A percentile compares a stretch with the other conserved stretches of the same genome.
Conservation (phyloP, 1,140 invertebrate genomes). For the Drusus annulatus region DNA sequence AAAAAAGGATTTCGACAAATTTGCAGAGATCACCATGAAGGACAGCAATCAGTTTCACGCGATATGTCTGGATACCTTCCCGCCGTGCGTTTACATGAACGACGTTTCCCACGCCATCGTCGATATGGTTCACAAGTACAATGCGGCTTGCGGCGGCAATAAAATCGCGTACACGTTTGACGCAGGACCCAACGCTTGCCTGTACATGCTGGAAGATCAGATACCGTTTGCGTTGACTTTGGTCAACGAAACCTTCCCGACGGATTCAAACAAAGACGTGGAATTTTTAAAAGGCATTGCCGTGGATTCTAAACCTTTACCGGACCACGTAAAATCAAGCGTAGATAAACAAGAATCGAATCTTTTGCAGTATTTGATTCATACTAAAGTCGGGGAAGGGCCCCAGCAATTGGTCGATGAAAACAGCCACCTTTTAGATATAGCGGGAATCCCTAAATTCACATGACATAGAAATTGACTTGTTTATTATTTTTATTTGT, state of each 20-base stretch:
- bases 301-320: constrained; percentile 60
- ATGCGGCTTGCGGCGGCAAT: constrained; percentile 74
- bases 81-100: constrained; percentile 94
- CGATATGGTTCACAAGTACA: constrained; percentile 87
- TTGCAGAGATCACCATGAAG: constrained; percentile 96
- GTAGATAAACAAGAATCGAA: constrained; percentile 69
- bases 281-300: constrained; percentile 76
- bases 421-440: constrained; percentile 73
- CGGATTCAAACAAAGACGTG: constrained; percentile 62
- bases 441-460: constrained; percentile 68
- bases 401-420: constrained; percentile 72
- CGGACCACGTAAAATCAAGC: constrained; percentile 63
- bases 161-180: constrained; percentile 97
- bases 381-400: constrained; percentile 84
- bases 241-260: constrained; percentile 83
- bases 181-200: constrained; percentile 96
- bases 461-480: constrained; percentile 45
- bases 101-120: constrained; percentile 87
- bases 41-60: constrained; percentile 99
- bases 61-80: constrained; percentile 94
- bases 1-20: constrained; percentile 85
- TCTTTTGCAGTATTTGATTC: constrained; percentile 86
- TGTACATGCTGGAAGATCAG: constrained; percentile 88
- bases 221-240: constrained; percentile 78
- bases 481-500: background rate